Evolutionary conservation across 2,797 vertebrate genomes (phyloP).

Genomic region (Rhyacichthys aspro): DNA sequence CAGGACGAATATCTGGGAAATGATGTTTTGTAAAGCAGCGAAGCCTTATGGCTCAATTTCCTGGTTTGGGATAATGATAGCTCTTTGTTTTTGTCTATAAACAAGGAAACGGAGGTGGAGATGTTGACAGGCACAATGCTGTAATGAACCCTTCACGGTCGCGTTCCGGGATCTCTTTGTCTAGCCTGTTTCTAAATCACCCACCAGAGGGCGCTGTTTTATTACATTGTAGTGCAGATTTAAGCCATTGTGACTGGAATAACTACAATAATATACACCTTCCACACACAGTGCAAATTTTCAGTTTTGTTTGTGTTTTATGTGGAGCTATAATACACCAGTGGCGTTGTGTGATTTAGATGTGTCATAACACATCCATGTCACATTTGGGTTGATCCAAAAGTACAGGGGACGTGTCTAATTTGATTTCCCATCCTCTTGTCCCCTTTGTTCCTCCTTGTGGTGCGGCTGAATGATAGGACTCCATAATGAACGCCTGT

Average conservation of each 20-base stretch:
- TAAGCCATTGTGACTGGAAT: slow-evolving; percentile 8
- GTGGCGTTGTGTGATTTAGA: slow-evolving; percentile 33
- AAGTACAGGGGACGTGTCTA: slow-evolving; percentile 37
- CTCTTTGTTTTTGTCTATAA: slow-evolving; percentile 2
- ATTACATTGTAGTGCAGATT: neutral
- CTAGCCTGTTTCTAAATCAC: slow-evolving; percentile 23
- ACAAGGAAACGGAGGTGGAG: slow-evolving; percentile 26
- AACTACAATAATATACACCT: slow-evolving; percentile 20
- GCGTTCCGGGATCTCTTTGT: slow-evolving; percentile 47
- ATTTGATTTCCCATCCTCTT: slow-evolving; percentile 9
- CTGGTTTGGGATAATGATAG: slow-evolving; percentile 15
- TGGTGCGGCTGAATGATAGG: slow-evolving; percentile 67
- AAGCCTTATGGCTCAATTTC: slow-evolving; percentile 4
- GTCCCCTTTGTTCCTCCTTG: slow-evolving; percentile 19
- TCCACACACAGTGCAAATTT: slow-evolving; percentile 3
- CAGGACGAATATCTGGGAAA: slow-evolving; percentile 1
- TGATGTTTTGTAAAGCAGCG: slow-evolving; percentile 3
- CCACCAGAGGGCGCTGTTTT: slow-evolving; percentile 70
- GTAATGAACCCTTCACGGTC: slow-evolving; percentile 34
- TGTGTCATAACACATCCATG: slow-evolving; percentile 20
- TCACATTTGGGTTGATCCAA: slow-evolving; percentile 42
- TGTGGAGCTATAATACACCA: slow-evolving; percentile 35
- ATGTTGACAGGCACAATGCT: slow-evolving; percentile 37
- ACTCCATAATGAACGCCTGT: slow-evolving; percentile 90
- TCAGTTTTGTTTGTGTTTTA: slow-evolving; percentile 5